Conservation (phyloP, 2,113 vertebrate genomes). For the Tachuris rubrigastra region DNA sequence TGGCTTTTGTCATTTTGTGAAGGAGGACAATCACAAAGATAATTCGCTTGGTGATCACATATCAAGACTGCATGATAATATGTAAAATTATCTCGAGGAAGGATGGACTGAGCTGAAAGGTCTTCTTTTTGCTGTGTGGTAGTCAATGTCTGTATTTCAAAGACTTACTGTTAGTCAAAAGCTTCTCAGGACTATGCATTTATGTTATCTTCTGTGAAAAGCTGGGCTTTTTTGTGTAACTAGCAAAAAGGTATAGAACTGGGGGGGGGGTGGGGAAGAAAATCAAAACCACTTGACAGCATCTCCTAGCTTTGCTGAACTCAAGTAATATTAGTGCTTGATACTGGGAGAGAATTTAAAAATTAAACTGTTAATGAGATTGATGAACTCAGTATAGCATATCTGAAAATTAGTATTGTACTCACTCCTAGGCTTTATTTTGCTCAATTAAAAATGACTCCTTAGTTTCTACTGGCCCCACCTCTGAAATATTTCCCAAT, state of each 20-base stretch:
- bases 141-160: constrained; percentile 6
- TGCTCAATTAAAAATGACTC: constrained; percentile 51
- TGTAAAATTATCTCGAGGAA: neutral
- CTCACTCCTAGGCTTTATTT: neutral
- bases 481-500: constrained; percentile 29
- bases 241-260: neutral
- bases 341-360: neutral
- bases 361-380: neutral
- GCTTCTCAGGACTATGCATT: neutral
- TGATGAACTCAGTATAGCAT: neutral
- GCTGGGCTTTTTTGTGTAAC: neutral
- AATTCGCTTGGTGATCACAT: neutral
- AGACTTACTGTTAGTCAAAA: neutral
- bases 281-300: neutral
- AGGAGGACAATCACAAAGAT: neutral
- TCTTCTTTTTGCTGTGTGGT: neutral
- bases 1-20: neutral
- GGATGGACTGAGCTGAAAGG: neutral
- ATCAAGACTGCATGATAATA: neutral
- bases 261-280: neutral
- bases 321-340: neutral
- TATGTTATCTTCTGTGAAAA: neutral
- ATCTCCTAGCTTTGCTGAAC: neutral
- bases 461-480: constrained; percentile 21
- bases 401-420: neutral